Conservation (phyloP, 2,888 invertebrate genomes). For the Diogma glabrata region DNA sequence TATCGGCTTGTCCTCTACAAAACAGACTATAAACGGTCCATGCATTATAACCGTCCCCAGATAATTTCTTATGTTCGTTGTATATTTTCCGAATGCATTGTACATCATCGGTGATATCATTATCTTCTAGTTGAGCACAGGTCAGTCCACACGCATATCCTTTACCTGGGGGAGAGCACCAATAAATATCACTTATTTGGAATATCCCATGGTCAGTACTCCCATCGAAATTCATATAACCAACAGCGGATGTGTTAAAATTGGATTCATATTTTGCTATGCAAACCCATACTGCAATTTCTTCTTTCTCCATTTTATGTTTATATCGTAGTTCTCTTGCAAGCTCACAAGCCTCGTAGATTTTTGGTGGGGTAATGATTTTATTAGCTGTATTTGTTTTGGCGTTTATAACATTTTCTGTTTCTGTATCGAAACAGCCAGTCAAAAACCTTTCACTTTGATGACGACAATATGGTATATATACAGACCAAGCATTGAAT, state of each 20-base stretch:
- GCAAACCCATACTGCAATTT: slow-evolving; percentile 50
- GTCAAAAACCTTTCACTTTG: slow-evolving; percentile 55
- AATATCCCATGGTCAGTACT: slow-evolving; percentile 60
- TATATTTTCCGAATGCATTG: slow-evolving; percentile 53
- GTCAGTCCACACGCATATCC: slow-evolving; percentile 50
- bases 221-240: slow-evolving; percentile 40
- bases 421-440: slow-evolving; percentile 21
- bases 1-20: slow-evolving; percentile 5
- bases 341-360: slow-evolving; percentile 53
- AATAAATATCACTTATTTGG: slow-evolving; percentile 61
- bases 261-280: slow-evolving; percentile 55
- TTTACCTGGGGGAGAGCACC: slow-evolving; percentile 46
- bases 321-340: slow-evolving; percentile 45
- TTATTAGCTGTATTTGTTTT: background rate
- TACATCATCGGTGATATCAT: slow-evolving; percentile 58
- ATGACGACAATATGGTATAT: slow-evolving; percentile 53
- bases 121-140: slow-evolving; percentile 51
- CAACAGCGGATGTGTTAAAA: slow-evolving; percentile 49
- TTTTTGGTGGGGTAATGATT: slow-evolving; percentile 8
- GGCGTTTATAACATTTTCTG: background rate
- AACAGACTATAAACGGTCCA: background rate
- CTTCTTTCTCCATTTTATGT: slow-evolving; percentile 40
- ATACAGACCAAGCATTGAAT: slow-evolving; percentile 63
- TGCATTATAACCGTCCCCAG: slow-evolving; percentile 61
- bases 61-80: slow-evolving; percentile 53